These are phyloP conservation scores for Drosophila bifasciata DNA, from an alignment of 1,140 invertebrate genomes.

Conservation along the genomic window DNA sequence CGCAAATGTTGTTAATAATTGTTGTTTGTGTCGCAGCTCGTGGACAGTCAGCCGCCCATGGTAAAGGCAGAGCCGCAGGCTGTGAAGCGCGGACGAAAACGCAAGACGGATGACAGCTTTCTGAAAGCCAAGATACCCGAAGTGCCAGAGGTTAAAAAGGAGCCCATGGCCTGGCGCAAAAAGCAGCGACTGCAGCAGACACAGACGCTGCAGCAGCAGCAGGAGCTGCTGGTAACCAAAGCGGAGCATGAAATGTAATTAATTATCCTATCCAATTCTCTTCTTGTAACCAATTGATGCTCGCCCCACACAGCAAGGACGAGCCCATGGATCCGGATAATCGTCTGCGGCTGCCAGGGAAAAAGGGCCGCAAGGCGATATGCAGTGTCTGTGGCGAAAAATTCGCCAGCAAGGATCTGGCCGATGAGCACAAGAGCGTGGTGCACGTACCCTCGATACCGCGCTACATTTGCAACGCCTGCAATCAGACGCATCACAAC, in stretches of 20 bases:
- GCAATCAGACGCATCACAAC: slow-evolving; percentile 70
- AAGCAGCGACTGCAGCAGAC: slow-evolving; percentile 53
- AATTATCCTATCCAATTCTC: rapidly evolving
- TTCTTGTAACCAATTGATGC: background rate
- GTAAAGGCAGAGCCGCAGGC: slow-evolving; percentile 50
- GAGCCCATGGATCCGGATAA: slow-evolving; percentile 42
- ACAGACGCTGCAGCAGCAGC: background rate
- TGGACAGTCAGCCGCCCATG: slow-evolving; percentile 37
- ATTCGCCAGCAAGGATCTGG: slow-evolving; percentile 62
- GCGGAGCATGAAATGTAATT: slow-evolving; percentile 50
- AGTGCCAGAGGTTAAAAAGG: slow-evolving; percentile 45
- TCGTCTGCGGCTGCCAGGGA: slow-evolving; percentile 2
- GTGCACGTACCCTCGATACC: slow-evolving; percentile 62
- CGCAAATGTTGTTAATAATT: background rate
- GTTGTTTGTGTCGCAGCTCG: slow-evolving; percentile 18
- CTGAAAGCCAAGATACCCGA: background rate
- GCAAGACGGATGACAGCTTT: slow-evolving; percentile 46
- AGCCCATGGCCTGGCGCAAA: slow-evolving; percentile 51
- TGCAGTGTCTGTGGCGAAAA: slow-evolving; percentile 71
- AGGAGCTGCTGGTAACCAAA: slow-evolving; percentile 21
- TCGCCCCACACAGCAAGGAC: slow-evolving; percentile 49
- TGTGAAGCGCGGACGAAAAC: slow-evolving; percentile 51
- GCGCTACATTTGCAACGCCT: slow-evolving; percentile 71
- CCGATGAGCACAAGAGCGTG: slow-evolving; percentile 56
- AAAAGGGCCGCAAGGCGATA: slow-evolving; percentile 44